These are phyloP conservation scores for Sclerurus mexicanus DNA, from an alignment of 2,113 vertebrate species.

Conservation along the genomic window DNA sequence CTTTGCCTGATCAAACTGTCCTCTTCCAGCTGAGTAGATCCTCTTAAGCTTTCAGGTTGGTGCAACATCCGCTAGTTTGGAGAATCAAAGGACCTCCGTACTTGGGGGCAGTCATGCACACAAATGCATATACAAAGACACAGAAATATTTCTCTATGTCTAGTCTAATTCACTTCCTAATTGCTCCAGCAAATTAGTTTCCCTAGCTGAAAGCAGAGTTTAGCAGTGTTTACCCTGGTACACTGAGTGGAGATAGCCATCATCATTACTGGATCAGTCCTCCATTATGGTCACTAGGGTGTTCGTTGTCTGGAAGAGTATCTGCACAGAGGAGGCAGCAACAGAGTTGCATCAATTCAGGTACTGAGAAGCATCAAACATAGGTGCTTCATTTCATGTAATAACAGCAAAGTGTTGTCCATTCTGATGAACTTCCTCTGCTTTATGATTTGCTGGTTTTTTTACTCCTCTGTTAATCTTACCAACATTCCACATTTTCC, in stretches of 20 bases:
- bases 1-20: slow-evolving; percentile 13
- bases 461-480: background rate
- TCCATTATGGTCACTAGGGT: background rate
- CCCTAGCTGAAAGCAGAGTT: background rate
- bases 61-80: background rate
- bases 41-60: slow-evolving; percentile 12
- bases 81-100: slow-evolving; percentile 17
- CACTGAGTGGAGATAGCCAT: background rate
- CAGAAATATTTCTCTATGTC: background rate
- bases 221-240: background rate
- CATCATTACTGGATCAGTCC: background rate
- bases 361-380: background rate
- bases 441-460: background rate
- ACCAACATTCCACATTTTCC: background rate
- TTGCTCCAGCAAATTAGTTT: slow-evolving; percentile 36
- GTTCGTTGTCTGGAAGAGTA: background rate
- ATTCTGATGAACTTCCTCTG: background rate
- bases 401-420: background rate
- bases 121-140: slow-evolving; percentile 45
- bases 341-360: background rate
- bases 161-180: slow-evolving; percentile 45
- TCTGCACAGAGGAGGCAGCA: background rate
- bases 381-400: background rate
- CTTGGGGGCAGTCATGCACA: slow-evolving; percentile 38
- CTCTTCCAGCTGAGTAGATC: slow-evolving; percentile 18